Base-by-base conservation (phyloP, 2,888 invertebrate species). In the Ceriagrion tenellum region DNA sequence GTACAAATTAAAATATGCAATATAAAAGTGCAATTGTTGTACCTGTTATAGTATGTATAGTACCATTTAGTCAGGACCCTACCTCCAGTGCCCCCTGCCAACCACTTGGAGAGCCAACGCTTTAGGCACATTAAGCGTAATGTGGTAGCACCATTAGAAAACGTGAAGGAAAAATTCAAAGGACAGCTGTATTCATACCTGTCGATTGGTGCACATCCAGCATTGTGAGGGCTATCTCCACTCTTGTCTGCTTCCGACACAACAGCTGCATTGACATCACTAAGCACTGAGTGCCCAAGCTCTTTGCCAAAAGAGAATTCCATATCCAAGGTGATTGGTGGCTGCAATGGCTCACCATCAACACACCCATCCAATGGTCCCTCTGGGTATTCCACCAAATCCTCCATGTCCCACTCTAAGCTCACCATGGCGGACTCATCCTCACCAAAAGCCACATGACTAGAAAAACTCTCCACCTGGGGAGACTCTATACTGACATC, bases 371-470 rank as follows among this genome's bases (percentile, higher is more conserved):
- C 59, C n/a, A 81, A 69, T 55, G 95, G 91, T 30, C 35, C 95
- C 30, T 95, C 95, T 35, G 95, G 95, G 90, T 96, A 95, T 81
- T 95, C 95, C 23, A 95, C 88, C 55, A 96, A 90, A 59, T 96
- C 96, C n/a, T 96, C 96, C 95, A 96, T 96, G 95, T 96, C 96
- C 96, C 96, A 96, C 95, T 96, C 96, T 47, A 96, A 95, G 90
- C 95, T 95, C 95, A 90, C 95, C 95, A 95, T 95, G 30, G 95
- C 90, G 3, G 35, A 30, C 47, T 96, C 96, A 95, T 96, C 96
- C 55, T 96, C 96, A 95, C 95, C 96, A 55, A 59, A 95, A 4
- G 63, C 63, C 47, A 90, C 56, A 30, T 74, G 93, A 69, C 47
- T 93, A 93, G 40, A 93, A 93, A 93, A 93, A 40, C 40, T 69